These are phyloP conservation scores for Halcyon chelicuti DNA, from an alignment of 2,797 vertebrate species.

Conservation along the genomic window DNA sequence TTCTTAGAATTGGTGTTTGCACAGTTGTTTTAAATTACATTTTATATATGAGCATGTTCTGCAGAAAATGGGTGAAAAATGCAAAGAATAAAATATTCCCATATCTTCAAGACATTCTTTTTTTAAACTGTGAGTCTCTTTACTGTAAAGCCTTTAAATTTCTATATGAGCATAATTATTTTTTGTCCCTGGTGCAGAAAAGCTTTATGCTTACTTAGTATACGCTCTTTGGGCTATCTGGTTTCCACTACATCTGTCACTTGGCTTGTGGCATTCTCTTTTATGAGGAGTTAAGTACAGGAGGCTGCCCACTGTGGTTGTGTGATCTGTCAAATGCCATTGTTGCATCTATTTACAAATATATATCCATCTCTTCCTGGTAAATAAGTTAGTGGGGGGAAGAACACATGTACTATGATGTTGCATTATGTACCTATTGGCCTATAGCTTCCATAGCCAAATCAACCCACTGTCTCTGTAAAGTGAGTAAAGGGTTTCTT, in stretches of 20 bases:
- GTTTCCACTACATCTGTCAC: neutral
- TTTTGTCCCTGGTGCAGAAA: neutral
- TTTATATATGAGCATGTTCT: neutral
- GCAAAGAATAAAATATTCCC: neutral
- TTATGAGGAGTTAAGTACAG: neutral
- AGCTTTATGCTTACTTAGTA: neutral
- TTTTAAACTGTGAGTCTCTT: neutral
- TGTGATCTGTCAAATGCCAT: neutral
- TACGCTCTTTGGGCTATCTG: neutral
- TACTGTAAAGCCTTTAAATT: neutral
- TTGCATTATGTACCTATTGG: neutral
- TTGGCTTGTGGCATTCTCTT: neutral
- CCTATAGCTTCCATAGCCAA: neutral
- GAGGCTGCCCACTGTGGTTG: neutral
- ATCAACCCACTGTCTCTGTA: neutral
- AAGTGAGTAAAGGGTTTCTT: neutral
- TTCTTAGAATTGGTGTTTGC: neutral
- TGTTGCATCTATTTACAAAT: neutral
- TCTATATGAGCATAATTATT: neutral
- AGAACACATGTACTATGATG: fast-evolving
- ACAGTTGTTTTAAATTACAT: neutral
- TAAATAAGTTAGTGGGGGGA: neutral
- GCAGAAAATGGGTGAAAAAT: neutral
- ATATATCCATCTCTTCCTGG: neutral
- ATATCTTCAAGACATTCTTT: neutral